A percentile compares a stretch with the other conserved stretches of the same genome.
Evolutionary conservation across 2,113 vertebrate species (phyloP).

Genomic region (Macheiramphus alcinus): DNA sequence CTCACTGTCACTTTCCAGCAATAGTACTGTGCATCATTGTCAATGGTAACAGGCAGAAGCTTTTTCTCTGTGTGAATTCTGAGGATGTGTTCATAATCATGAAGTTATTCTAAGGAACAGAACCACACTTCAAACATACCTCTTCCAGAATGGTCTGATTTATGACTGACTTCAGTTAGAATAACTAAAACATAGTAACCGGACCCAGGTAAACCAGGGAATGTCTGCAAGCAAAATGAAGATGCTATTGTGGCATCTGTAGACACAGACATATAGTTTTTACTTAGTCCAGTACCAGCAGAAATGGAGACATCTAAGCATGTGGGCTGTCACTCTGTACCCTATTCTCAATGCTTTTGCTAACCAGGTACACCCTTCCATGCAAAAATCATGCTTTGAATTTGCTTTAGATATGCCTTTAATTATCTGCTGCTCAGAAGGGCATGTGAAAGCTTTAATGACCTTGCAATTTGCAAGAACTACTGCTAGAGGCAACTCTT

Average conservation of each 20-base stretch:
- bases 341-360: not conserved
- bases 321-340: not conserved
- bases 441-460: not conserved
- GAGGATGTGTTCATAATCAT: not conserved
- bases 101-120: not conserved
- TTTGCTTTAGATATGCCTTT: slow-evolving; percentile 5
- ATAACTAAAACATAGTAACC: not conserved
- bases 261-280: not conserved
- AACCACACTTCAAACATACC: not conserved
- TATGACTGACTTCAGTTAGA: not conserved
- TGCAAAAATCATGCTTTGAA: not conserved
- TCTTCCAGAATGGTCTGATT: not conserved
- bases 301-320: not conserved
- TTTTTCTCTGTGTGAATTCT: not conserved
- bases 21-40: fast-evolving
- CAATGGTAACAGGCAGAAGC: not conserved
- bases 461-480: not conserved
- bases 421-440: not conserved
- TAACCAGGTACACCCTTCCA: not conserved
- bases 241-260: not conserved
- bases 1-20: not conserved
- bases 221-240: not conserved
- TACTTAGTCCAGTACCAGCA: not conserved
- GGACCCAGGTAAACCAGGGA: not conserved
- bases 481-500: not conserved